These are phyloP conservation scores for Geodia barretti DNA, from an alignment of 37 sponge, comb jelly and placozoan species.

Conservation along the genomic window DNA sequence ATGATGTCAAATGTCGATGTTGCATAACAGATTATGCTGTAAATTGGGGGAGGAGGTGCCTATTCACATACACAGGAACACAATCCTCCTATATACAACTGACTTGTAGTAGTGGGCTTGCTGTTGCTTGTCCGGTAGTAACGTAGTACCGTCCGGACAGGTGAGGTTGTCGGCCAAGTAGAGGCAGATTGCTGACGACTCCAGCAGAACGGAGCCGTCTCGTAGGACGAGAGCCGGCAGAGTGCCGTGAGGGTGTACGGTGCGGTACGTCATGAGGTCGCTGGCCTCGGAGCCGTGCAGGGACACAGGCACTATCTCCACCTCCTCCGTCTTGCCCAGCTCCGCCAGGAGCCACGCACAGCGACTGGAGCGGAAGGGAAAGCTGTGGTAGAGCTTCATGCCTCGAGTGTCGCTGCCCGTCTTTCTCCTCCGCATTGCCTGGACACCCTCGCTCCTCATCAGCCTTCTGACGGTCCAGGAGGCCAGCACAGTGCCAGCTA, in stretches of 20 bases:
- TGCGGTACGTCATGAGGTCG: conserved; percentile 45
- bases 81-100: background rate
- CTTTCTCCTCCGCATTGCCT: conserved; percentile 1
- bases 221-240: conserved; percentile 58
- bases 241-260: conserved; percentile 71
- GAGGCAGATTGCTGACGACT: conserved; percentile 67
- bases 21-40: conserved; percentile 65
- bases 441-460: conserved; percentile 1
- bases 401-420: background rate
- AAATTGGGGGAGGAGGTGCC: conserved; percentile 4
- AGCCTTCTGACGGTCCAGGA: background rate
- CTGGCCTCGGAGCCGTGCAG: conserved; percentile 57
- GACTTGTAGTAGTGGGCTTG: conserved; percentile 59
- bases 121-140: conserved; percentile 44
- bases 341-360: conserved; percentile 70
- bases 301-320: conserved; percentile 24
- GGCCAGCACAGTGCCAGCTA: background rate
- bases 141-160: background rate
- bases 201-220: conserved; percentile 55
- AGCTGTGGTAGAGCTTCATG: conserved; percentile 68
- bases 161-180: conserved; percentile 56
- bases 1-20: conserved; percentile 55
- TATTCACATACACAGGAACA: background rate
- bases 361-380: conserved; percentile 71
- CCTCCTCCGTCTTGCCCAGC: conserved; percentile 15